Percentiles rank a stretch among this genome's conserved stretches.
Evolutionary conservation across 2,113 vertebrate genomes (phyloP).

Genomic region (Papio anubis): DNA sequence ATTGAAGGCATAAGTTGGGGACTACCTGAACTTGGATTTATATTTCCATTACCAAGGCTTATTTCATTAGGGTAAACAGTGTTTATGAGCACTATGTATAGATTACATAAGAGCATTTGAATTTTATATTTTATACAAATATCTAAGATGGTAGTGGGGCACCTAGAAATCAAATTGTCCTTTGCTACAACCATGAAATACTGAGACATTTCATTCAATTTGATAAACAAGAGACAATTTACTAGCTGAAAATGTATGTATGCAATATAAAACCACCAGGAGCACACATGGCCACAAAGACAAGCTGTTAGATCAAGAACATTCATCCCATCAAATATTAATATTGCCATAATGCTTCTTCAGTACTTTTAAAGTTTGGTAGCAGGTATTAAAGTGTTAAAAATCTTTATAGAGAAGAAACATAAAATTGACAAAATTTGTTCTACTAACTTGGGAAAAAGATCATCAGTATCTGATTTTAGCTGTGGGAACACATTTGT

Average conservation of each 20-base stretch:
- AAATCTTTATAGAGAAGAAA: slow-evolving; percentile 33
- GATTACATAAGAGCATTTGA: neutral
- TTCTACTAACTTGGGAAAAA: neutral
- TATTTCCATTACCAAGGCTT: neutral
- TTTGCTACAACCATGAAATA: neutral
- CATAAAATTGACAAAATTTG: slow-evolving; percentile 18
- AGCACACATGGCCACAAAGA: neutral
- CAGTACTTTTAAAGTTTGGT: slow-evolving; percentile 35
- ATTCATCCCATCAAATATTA: slow-evolving; percentile 3
- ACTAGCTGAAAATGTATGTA: slow-evolving; percentile 12
- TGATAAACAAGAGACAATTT: slow-evolving; percentile 22
- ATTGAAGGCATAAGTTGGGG: neutral
- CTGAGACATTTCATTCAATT: neutral
- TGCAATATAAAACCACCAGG: neutral
- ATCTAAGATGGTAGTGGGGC: neutral
- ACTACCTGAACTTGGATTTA: neutral
- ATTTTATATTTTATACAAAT: slow-evolving; percentile 25
- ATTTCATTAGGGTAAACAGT: neutral
- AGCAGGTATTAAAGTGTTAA: neutral
- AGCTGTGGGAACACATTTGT: neutral
- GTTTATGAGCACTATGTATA: neutral
- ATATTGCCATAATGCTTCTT: neutral
- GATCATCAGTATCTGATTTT: slow-evolving; percentile 15
- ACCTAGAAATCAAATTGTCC: slow-evolving; percentile 25
- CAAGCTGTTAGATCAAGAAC: neutral